Conservation (phyloP, 2,888 invertebrate genomes). For the Teleiodes luculella region DNA sequence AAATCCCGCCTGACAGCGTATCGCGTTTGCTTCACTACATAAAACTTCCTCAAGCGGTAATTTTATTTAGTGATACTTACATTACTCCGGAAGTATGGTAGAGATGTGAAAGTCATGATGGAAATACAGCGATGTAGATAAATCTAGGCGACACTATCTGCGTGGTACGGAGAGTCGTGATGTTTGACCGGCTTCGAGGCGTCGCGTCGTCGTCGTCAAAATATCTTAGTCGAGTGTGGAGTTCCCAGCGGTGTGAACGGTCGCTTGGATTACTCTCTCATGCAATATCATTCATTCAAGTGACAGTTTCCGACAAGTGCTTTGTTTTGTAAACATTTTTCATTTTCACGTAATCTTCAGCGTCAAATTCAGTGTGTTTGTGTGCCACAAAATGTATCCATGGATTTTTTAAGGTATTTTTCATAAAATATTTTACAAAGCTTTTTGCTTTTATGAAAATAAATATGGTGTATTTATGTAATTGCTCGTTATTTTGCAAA, state of each 20-base stretch:
- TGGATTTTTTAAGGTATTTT: too few species aligned
- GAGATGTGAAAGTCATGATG: neutral
- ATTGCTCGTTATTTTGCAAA: too few species aligned
- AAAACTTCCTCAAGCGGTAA: conserved; percentile 20
- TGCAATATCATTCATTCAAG: conserved; percentile 14
- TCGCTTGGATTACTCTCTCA: conserved; percentile 3
- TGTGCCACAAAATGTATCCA: conserved; percentile 15
- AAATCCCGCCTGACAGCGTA: conserved; percentile 57
- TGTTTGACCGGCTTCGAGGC: conserved; percentile 27
- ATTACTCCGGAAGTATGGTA: conserved; percentile 24
- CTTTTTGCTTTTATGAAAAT: too few species aligned
- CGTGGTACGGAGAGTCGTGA: conserved; percentile 26
- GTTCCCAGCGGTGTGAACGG: conserved; percentile 54
- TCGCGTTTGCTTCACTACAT: conserved; percentile 37
- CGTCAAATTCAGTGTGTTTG: conserved; percentile 17
- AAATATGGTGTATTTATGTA: too few species aligned
- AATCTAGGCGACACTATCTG: conserved; percentile 33
- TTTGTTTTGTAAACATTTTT: conserved; percentile 21
- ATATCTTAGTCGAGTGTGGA: conserved; percentile 63
- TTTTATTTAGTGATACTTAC: conserved; percentile 20
- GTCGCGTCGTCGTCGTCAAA: conserved; percentile 42
- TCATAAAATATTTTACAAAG: too few species aligned
- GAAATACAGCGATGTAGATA: conserved; percentile 42
- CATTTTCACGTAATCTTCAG: neutral
- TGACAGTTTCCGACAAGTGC: conserved; percentile 26